These are phyloP conservation scores for Drosophila meridionalis DNA, from an alignment of 2,888 invertebrate genomes.

Conservation along the genomic window DNA sequence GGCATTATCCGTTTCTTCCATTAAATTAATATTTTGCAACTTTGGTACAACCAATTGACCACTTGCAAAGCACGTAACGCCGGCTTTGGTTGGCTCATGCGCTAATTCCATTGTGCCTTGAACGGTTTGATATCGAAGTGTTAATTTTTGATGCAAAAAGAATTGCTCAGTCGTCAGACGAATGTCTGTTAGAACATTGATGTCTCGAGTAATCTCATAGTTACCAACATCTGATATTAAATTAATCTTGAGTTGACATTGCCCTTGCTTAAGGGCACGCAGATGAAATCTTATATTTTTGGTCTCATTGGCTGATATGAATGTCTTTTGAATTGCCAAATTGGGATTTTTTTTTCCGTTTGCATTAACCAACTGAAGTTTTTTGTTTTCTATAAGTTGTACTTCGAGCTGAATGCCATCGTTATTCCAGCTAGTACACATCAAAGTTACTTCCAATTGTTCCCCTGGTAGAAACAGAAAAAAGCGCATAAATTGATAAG, in stretches of 20 bases:
- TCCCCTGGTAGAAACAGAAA: background rate
- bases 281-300: background rate
- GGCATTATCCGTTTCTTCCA: constrained; percentile 21
- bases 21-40: background rate
- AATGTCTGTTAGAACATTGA: background rate
- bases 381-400: no score
- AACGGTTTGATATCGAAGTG: background rate
- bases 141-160: background rate
- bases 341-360: no score
- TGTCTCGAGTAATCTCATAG: background rate
- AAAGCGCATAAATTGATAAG: background rate
- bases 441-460: background rate
- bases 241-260: rapidly evolving
- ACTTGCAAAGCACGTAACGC: constrained; percentile 26
- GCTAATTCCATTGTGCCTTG: background rate
- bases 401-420: no score
- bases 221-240: background rate
- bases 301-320: background rate
- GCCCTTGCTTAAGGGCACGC: no score
- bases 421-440: background rate
- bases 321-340: no score
- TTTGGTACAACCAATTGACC: constrained; percentile 12
- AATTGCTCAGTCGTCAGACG: background rate
- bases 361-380: no score
- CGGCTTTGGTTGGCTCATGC: background rate